phyloP scores from a whole-genome alignment of 1,140 invertebrate species.

The Littorina saxatilis region DNA sequence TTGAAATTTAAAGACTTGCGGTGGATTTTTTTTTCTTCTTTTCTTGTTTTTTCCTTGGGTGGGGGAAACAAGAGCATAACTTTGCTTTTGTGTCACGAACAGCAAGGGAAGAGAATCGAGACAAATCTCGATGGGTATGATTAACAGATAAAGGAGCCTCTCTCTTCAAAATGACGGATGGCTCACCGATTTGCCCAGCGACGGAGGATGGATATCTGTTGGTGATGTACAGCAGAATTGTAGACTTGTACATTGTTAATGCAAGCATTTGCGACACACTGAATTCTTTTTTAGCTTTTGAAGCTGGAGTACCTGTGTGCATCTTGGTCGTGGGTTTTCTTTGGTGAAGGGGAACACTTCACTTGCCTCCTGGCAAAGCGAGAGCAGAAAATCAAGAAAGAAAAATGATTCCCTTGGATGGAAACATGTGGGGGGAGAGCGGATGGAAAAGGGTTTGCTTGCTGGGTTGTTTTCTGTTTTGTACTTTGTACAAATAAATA shows the following conservation, averaged over 20 bases:
- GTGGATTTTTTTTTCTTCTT: background rate
- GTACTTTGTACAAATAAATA: too few relatives aligned
- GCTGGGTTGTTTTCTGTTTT: too few relatives aligned
- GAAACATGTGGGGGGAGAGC: too few relatives aligned
- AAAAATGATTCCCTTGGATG: too few relatives aligned
- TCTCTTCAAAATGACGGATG: slow-evolving; percentile 4
- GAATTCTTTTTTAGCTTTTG: too few relatives aligned
- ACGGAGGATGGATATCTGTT: background rate
- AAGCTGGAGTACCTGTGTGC: background rate
- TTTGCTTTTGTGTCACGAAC: slow-evolving; percentile 34
- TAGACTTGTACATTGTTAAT: slow-evolving; percentile 3
- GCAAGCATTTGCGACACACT: too few relatives aligned
- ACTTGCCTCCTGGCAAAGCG: too few relatives aligned
- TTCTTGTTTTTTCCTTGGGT: background rate
- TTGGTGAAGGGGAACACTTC: too few relatives aligned
- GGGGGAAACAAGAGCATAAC: slow-evolving; percentile 18
- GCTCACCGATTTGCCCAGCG: background rate
- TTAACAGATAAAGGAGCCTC: slow-evolving; percentile 19
- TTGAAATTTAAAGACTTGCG: too few relatives aligned
- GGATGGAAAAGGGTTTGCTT: too few relatives aligned
- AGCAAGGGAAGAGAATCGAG: slow-evolving; percentile 29
- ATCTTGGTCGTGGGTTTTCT: slow-evolving; percentile 1
- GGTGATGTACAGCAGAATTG: slow-evolving; percentile 37
- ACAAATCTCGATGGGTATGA: slow-evolving; percentile 20
- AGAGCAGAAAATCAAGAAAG: too few relatives aligned